phyloP scores from a whole-genome alignment of 2,113 vertebrate genomes.

The Passer montanus region DNA sequence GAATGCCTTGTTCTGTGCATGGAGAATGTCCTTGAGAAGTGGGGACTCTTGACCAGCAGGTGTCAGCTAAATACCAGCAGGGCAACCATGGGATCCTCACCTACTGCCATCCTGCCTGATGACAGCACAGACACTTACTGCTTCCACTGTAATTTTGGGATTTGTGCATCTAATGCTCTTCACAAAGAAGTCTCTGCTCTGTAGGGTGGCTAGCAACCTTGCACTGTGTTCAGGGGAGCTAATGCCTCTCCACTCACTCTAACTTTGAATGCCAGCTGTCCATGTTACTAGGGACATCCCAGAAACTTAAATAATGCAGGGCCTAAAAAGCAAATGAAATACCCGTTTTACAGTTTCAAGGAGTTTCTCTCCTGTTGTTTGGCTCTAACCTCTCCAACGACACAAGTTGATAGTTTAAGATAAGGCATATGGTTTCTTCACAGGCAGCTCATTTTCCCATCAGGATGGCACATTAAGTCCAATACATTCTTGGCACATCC shows the following conservation, averaged over 20 bases:
- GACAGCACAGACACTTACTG: neutral
- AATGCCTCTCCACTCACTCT: neutral
- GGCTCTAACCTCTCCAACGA: neutral
- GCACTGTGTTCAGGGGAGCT: neutral
- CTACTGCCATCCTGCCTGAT: neutral
- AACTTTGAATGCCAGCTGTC: neutral
- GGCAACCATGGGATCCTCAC: rapidly evolving
- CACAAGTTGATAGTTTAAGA: neutral
- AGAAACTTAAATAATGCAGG: rapidly evolving
- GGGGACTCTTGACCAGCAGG: neutral
- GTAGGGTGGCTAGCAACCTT: neutral
- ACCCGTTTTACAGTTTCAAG: neutral
- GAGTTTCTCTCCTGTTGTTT: too few species aligned
- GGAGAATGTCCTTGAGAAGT: neutral
- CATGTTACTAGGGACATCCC: neutral
- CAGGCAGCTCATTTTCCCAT: neutral
- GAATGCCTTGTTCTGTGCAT: neutral
- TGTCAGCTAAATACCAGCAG: neutral
- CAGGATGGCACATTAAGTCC: neutral
- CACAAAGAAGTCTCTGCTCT: neutral
- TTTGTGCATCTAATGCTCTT: neutral
- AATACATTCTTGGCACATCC: neutral
- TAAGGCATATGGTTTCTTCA: neutral
- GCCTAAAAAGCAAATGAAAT: neutral
- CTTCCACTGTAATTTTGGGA: neutral